Conservation (phyloP, 2,888 invertebrate species). For the Noctua pronuba region DNA sequence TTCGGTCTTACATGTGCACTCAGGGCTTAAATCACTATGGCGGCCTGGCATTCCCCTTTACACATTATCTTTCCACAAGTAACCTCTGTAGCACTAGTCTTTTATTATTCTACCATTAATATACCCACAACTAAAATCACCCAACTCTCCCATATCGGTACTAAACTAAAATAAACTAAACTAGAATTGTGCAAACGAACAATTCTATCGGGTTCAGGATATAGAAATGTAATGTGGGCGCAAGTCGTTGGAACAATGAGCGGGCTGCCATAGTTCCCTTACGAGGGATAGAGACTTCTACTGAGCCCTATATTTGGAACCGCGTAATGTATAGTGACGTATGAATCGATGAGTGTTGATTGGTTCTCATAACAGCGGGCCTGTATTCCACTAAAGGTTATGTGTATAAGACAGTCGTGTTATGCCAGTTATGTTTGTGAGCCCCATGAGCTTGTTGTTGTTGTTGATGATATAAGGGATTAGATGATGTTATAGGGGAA, state of each 20-base stretch:
- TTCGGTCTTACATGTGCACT: no score
- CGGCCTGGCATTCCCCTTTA: no score
- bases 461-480: no score
- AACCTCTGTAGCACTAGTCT: neutral
- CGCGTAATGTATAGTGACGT: conserved; percentile 49
- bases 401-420: neutral
- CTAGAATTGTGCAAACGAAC: conserved; percentile 65
- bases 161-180: conserved; percentile 46
- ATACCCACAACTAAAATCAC: conserved; percentile 48
- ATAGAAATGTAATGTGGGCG: conserved; percentile 64
- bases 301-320: conserved; percentile 46
- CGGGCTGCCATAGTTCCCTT: conserved; percentile 45
- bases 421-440: no score
- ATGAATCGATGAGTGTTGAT: conserved; percentile 53
- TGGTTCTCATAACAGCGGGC: conserved; percentile 34
- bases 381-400: neutral
- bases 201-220: conserved; percentile 63
- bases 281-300: conserved; percentile 38
- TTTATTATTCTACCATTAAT: conserved; percentile 22
- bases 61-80: no score
- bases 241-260: conserved; percentile 61
- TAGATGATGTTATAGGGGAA: neutral
- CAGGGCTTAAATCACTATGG: no score
- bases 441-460: no score
- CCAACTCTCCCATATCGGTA: conserved; percentile 60